Evolutionary conservation across 2,113 vertebrate species (phyloP), one percentile per base, ranked within the genome.

Genomic region (Bostrychus sinensis): DNA sequence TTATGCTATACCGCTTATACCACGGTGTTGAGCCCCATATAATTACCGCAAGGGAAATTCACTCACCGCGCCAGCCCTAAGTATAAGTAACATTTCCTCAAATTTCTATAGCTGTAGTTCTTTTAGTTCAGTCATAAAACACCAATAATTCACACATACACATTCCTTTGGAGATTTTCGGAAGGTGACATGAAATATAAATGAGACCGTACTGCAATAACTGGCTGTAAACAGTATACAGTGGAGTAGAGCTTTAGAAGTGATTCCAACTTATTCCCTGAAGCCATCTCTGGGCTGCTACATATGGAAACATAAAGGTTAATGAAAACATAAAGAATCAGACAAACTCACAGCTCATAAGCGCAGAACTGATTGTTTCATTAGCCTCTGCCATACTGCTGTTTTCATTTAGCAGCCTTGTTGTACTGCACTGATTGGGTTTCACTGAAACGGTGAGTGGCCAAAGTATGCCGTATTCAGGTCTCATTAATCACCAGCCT

Each of bases 401-500:
- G 64, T 32, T 57, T 77, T 83, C 26, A 57, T 78, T 79, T 68
- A 77, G 59, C 57, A 32, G 45, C 41, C 22, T 60, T 34, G 41
- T 30, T 63, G 23, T 11, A 57, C 12, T 42, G 48, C 56, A 48
- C 36, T 50, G 11, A 55, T 74, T 78, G 41, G 63, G 73, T 70
- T 50, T 51, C 48, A 56, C 28, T 71, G 50, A 16, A 73, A 41
- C 7, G 22, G 32, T 69, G 58, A 62, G 56, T 63, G 62, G 62
- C 60, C 56, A 84, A 81, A 84, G 82, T 64, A 83, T 67, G 45
- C 66, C n/a, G 78, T 37, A 39, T 38, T 58, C 38, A 67, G 75
- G 60, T 62, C 39, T 59, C 53, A 37, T 73, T 77, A 70, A 77
- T 77, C 58, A 61, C 58, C 55, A 48, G 56, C 74, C 66, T 72